Evolutionary conservation across 1,140 invertebrate species (phyloP).

Genomic region (Antheraea mylitta): DNA sequence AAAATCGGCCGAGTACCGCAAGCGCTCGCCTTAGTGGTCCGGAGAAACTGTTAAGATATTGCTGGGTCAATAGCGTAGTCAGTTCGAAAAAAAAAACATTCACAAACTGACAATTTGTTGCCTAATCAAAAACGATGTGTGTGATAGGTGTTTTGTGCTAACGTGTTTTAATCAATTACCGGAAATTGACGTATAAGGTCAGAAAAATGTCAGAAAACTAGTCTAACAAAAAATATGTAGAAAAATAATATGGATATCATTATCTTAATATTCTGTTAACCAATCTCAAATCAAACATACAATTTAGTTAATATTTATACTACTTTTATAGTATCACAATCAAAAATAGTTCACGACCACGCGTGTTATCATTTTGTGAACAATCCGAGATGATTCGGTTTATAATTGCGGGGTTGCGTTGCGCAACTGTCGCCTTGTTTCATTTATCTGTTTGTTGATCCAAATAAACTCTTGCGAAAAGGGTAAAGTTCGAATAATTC

Average conservation of each 20-base stretch:
- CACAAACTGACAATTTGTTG: too few species aligned
- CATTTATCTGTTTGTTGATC: slow-evolving; percentile 2
- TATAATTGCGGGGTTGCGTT: slow-evolving; percentile 3
- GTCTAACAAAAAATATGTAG: background rate
- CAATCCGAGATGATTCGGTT: background rate
- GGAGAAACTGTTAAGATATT: too few species aligned
- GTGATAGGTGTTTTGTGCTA: too few species aligned
- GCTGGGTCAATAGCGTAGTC: too few species aligned
- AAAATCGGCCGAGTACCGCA: too few species aligned
- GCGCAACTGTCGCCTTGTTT: slow-evolving; percentile 9
- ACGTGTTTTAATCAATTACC: too few species aligned
- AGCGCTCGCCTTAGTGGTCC: too few species aligned
- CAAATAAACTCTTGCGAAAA: background rate
- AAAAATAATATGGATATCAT: background rate
- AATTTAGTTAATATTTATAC: background rate
- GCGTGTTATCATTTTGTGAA: slow-evolving; percentile 1
- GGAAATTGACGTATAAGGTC: too few species aligned
- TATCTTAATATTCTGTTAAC: slow-evolving; percentile 1
- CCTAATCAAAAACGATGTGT: too few species aligned
- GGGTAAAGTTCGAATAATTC: slow-evolving; percentile 6
- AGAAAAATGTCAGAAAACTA: background rate
- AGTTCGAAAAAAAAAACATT: too few species aligned
- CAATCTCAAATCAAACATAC: background rate
- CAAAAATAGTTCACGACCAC: slow-evolving; percentile 1
- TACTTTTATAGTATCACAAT: slow-evolving; percentile 7